Base-by-base conservation (phyloP, 2,797 vertebrate species). In the Pangasius mekongensis region DNA sequence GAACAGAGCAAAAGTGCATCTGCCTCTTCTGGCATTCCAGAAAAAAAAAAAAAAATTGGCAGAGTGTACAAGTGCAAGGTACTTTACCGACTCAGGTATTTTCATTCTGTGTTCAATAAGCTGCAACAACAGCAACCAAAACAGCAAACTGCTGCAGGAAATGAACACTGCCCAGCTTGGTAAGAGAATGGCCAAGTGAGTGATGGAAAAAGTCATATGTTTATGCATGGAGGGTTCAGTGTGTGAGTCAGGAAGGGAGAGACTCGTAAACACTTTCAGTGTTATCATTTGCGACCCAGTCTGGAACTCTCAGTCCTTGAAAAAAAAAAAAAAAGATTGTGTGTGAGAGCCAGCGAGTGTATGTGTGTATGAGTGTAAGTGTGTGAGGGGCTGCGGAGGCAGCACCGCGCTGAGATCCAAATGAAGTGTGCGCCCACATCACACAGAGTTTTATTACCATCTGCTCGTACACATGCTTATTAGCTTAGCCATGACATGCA, bases 1-100 rank as follows among this genome's bases (percentile, higher is more conserved):
- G 80, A 94, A 94, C 93, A 89, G 89, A 94, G 94, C 43, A 90
- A 94, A 95, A 94, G 94, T 94, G 93, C 93, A 95, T 94, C 94
- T 94, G 91, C 93, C 92, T 94, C 91, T 91, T 92, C 90, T 90
- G 92, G 92, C 87, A 83, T 91, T 91, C 11, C 6, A 52, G 18
- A 33, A 89, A 92, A 94, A 91, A 89, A 92, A 94, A 91, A 93
- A 95, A 49, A 76, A 27, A 94, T 89, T 20, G 62, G 27, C 36
- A 39, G 16, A 22, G 16, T 22, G 14, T 67, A 52, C n/a, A 64
- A 39, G 74, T 16, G 11, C 39, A 47, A 58, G 69, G n/a, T 30
- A 73, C 86, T 87, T 86, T 58, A 87, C 24, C 22, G 0, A 43
- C 22, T 49, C 84, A 24, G 83, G 33, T 11, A 83, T 58, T 87